phyloP scores from a whole-genome alignment of 2,888 invertebrate species.

The Horisme vitalbata region DNA sequence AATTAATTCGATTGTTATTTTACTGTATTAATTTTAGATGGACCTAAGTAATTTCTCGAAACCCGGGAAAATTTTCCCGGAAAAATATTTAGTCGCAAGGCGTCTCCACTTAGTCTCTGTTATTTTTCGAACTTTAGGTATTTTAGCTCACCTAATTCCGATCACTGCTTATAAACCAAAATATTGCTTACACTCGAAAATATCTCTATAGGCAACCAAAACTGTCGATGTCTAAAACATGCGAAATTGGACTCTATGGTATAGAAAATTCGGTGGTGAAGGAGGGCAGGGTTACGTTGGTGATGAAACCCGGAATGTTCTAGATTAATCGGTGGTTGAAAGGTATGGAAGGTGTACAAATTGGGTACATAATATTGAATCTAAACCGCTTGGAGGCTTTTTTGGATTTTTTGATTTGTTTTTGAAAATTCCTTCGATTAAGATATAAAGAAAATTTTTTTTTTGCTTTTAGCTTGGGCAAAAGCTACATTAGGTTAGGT shows the following conservation, averaged over 20 bases:
- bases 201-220: conserved; percentile 51
- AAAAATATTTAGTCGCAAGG: too few relatives aligned
- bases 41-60: too few relatives aligned
- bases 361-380: conserved; percentile 72
- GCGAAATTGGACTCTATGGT: conserved; percentile 26
- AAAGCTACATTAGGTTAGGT: too few relatives aligned
- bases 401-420: conserved; percentile 46
- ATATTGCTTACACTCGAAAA: conserved; percentile 66
- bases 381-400: conserved; percentile 49
- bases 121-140: too few relatives aligned
- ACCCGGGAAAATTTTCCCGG: too few relatives aligned
- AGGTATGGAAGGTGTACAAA: conserved; percentile 69
- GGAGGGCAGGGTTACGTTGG: conserved; percentile 22
- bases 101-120: too few relatives aligned
- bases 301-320: conserved; percentile 59
- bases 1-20: too few relatives aligned
- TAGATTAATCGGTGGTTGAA: conserved; percentile 69
- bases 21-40: too few relatives aligned
- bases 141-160: too few relatives aligned
- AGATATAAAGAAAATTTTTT: too few relatives aligned
- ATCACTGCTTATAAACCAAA: too few relatives aligned
- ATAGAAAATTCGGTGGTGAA: conserved; percentile 11
- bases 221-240: conserved; percentile 7
- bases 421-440: conserved; percentile 25
- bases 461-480: too few relatives aligned